Percentiles rank a stretch among this genome's conserved stretches.
Conservation (phyloP, 2,888 invertebrate species). For the Ethmia dodecea region DNA sequence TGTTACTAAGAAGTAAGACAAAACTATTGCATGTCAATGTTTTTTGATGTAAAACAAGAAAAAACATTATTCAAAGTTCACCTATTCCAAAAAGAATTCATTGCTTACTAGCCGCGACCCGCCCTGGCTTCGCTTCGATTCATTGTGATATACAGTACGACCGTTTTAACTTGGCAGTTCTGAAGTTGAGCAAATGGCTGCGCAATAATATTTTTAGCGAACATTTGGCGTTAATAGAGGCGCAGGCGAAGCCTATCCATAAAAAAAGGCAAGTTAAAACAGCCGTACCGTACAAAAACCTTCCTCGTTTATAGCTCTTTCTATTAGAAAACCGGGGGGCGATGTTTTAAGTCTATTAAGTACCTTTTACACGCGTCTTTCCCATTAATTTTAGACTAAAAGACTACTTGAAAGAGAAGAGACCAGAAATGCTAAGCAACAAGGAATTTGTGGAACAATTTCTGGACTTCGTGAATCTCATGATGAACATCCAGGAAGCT, state of each 20-base stretch:
- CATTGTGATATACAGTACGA: not conserved
- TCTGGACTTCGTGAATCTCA: conserved; percentile 32
- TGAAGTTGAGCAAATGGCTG: not conserved
- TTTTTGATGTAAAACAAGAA: not conserved
- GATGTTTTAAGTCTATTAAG: not conserved
- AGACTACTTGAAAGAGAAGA: conserved; percentile 29
- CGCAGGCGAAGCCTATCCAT: too few relatives aligned
- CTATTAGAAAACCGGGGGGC: not conserved
- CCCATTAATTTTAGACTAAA: conserved; percentile 26
- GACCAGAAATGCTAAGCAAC: conserved; percentile 29
- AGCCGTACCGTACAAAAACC: not conserved
- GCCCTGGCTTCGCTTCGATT: not conserved
- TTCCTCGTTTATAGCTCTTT: not conserved
- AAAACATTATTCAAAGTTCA: too few relatives aligned
- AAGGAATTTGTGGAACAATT: conserved; percentile 34
- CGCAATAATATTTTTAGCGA: not conserved
- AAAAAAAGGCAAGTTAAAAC: not conserved
- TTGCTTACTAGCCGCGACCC: too few relatives aligned
- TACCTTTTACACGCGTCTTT: not conserved
- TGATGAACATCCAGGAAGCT: conserved; percentile 38
- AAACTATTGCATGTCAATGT: not conserved
- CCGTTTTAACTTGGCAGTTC: too few relatives aligned
- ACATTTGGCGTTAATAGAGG: too few relatives aligned
- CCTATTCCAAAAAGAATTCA: too few relatives aligned
- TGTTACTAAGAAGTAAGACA: conserved; percentile 35